Percentiles rank a stretch among this genome's conserved stretches.
Evolutionary conservation across 2,888 invertebrate species (phyloP).

Genomic region (Panzeria rudis): DNA sequence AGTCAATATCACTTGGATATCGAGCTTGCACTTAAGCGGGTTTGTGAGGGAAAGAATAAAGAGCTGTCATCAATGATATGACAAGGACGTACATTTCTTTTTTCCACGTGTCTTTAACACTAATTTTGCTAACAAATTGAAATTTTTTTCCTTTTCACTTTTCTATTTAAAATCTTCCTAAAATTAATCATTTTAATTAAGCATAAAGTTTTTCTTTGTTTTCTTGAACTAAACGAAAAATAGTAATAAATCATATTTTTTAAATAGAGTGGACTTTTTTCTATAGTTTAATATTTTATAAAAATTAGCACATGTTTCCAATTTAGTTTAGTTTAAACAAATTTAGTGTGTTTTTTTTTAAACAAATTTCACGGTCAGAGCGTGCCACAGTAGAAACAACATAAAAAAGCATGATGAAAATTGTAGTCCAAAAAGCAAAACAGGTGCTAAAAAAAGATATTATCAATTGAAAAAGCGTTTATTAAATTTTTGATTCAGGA

Average conservation of each 20-base stretch:
- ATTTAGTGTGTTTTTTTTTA: background rate
- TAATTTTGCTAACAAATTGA: too few relatives aligned
- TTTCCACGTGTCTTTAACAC: too few relatives aligned
- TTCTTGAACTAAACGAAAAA: background rate
- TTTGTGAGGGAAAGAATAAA: too few relatives aligned
- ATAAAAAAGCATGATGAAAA: background rate
- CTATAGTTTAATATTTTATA: background rate
- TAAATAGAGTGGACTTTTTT: background rate
- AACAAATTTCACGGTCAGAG: background rate
- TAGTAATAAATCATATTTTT: conserved; percentile 1
- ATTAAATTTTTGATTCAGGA: background rate
- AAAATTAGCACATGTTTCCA: background rate
- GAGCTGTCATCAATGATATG: too few relatives aligned
- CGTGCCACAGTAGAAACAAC: background rate
- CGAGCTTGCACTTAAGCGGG: too few relatives aligned
- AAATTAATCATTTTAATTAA: background rate
- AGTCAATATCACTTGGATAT: too few relatives aligned
- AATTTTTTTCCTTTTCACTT: background rate
- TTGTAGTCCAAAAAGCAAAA: background rate
- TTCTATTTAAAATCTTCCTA: background rate
- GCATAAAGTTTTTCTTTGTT: background rate
- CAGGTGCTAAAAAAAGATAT: background rate
- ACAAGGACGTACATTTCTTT: too few relatives aligned
- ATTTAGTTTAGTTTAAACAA: background rate
- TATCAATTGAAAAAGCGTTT: background rate